phyloP scores from a whole-genome alignment of 2,113 vertebrate species.

The Trichomycterus rosablanca region DNA sequence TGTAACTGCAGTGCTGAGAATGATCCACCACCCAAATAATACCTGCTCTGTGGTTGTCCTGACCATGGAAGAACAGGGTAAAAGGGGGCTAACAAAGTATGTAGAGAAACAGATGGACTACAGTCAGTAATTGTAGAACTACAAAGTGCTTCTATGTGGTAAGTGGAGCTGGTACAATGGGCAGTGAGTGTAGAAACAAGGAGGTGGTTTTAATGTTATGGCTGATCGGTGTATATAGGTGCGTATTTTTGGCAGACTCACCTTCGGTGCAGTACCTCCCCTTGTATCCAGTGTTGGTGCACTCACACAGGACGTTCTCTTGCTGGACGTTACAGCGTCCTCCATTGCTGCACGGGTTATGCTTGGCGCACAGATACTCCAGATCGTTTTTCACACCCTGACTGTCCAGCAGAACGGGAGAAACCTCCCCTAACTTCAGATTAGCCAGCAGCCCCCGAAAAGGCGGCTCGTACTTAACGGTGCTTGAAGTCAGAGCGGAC shows the following conservation, averaged over 20 bases:
- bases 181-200: too few relatives aligned
- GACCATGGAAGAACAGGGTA: too few relatives aligned
- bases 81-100: too few relatives aligned
- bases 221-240: too few relatives aligned
- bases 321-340: conserved; percentile 80
- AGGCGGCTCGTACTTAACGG: conserved; percentile 88
- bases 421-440: conserved; percentile 78
- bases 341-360: conserved; percentile 83
- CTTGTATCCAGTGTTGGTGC: conserved; percentile 80
- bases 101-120: too few relatives aligned
- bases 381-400: conserved; percentile 82
- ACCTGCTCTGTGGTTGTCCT: too few relatives aligned
- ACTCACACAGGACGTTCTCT: conserved; percentile 83
- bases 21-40: too few relatives aligned
- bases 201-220: too few relatives aligned
- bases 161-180: too few relatives aligned
- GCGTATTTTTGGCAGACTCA: conserved; percentile 63
- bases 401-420: conserved; percentile 77
- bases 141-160: too few relatives aligned
- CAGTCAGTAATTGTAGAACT: too few relatives aligned
- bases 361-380: conserved; percentile 76
- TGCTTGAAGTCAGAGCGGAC: conserved; percentile 87
- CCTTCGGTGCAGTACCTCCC: conserved; percentile 91
- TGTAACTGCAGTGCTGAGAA: too few relatives aligned
- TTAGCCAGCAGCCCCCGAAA: conserved; percentile 82